Evolutionary conservation across 2,888 invertebrate genomes (phyloP), one percentile per base, ranked within the genome.

Genomic region (Synergus japonicus): DNA sequence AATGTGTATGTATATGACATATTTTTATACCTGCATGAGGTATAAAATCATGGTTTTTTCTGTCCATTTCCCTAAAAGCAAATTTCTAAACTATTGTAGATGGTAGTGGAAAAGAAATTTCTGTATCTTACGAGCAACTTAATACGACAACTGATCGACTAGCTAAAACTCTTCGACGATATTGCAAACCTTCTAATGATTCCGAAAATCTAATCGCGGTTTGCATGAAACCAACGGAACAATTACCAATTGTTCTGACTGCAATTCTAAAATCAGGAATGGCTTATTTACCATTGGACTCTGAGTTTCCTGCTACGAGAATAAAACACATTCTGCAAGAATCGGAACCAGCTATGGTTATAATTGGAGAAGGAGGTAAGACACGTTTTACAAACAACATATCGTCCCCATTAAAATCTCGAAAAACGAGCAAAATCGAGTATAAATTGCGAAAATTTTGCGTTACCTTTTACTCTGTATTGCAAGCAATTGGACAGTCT

Each of bases 281-380:
- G 18, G 96, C 97, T 0, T 98, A 98, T 92, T 93, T 97, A 77
- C 97, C 98, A 0, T 93, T 98, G 87, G 97, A 97, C 89, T 94
- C 95, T 0, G 92, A 93, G 78, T 95, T 95, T 87, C 97, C 97
- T 0, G 94, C 94, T 43, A 94, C 94, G 2, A 94, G 97, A 84
- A 94, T 97, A 66, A 93, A 95, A 29, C 96, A 97, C 87, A 97
- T 97, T 78, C 90, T 97, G 15, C 92, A 93, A 29, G 97, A 97
- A 89, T 94, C 97, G 0, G 94, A 94, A 82, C 97, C 97, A 0
- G 93, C 95, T 0, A 89, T 96, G 29, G 92, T 96, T 0, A 93
- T 97, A 79, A 94, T 95, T 80, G 97, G 97, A 86, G 93, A 94
- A 43, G 93, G 93, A 87, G 94, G 94, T 95, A 91, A 91, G 29